These are phyloP conservation scores for Eidolon dupreanum DNA, from an alignment of 2,797 vertebrate species.

Conservation along the genomic window DNA sequence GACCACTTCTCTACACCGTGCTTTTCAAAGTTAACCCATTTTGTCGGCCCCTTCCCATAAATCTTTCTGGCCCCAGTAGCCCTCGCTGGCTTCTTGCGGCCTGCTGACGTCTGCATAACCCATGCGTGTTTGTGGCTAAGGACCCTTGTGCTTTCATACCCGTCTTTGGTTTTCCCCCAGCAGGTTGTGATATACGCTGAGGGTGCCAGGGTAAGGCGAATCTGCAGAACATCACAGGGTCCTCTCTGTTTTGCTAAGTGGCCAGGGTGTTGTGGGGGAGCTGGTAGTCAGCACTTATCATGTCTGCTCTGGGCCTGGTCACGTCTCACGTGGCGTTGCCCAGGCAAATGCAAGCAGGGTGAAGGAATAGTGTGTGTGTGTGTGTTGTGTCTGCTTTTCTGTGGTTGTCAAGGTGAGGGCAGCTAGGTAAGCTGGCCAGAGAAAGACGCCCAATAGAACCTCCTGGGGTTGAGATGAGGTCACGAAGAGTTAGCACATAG, in stretches of 20 bases:
- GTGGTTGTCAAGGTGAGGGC: background rate
- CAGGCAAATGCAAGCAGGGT: background rate
- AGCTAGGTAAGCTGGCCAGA: background rate
- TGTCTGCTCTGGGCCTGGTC: background rate
- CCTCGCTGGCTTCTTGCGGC: background rate
- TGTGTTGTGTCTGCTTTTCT: background rate
- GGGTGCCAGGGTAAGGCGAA: background rate
- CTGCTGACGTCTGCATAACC: background rate
- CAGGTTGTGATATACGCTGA: background rate
- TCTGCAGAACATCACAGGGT: background rate
- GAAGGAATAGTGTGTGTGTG: too few species aligned
- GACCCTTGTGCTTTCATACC: too few species aligned
- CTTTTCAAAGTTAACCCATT: background rate
- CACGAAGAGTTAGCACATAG: background rate
- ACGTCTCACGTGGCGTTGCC: accelerated
- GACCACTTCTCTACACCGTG: background rate
- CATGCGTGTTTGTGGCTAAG: background rate
- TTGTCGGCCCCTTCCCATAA: background rate
- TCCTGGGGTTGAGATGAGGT: background rate
- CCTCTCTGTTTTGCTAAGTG: background rate
- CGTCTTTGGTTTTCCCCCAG: background rate
- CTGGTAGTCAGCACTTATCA: accelerated
- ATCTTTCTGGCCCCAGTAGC: background rate
- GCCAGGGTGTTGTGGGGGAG: background rate
- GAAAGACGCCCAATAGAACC: background rate